Percentiles rank a stretch among this genome's conserved stretches.
Evolutionary conservation across 2,113 vertebrate genomes (phyloP).

Genomic region (Propithecus coquereli): DNA sequence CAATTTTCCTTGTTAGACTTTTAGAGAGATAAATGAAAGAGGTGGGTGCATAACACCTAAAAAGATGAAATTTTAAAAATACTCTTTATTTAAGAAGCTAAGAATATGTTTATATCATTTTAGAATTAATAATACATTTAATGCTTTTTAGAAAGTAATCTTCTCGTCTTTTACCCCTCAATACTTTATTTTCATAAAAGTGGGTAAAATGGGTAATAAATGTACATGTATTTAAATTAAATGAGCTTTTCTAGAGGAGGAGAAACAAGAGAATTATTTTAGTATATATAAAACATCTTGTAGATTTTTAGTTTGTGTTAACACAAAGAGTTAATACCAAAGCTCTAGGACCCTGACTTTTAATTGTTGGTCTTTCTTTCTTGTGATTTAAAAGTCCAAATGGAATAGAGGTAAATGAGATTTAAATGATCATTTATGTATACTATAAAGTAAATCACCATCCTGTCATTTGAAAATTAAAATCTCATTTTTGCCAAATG

Average conservation of each 20-base stretch:
- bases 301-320: neutral
- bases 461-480: neutral
- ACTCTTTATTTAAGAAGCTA: neutral
- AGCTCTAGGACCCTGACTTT: neutral
- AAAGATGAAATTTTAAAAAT: slow-evolving; percentile 5
- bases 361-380: neutral
- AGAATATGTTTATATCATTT: neutral
- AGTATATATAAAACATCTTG: neutral
- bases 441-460: neutral
- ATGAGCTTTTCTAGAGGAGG: neutral
- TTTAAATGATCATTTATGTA: neutral
- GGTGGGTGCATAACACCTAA: neutral
- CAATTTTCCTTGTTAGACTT: slow-evolving; percentile 47
- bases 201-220: neutral
- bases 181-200: neutral
- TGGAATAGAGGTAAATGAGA: neutral
- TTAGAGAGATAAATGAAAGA: neutral
- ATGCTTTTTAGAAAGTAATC: neutral
- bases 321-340: neutral
- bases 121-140: neutral
- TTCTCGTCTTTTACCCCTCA: neutral
- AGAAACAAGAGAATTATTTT: neutral
- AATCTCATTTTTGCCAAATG: neutral
- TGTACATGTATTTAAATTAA: neutral
- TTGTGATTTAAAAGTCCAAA: neutral